phyloP scores from a whole-genome alignment of 2,888 invertebrate genomes.

The Dasypolia templi region DNA sequence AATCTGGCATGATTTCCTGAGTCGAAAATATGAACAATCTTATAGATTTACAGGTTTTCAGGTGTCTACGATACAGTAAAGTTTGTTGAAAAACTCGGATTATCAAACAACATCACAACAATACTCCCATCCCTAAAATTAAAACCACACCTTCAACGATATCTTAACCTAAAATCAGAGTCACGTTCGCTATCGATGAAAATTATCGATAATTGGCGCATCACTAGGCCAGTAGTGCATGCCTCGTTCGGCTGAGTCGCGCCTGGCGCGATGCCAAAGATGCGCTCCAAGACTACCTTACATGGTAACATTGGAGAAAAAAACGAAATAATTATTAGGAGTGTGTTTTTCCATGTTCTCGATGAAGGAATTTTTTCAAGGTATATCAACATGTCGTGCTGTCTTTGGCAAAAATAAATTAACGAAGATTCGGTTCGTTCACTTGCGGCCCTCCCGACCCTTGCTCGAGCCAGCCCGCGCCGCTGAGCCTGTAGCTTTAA shows the following conservation, averaged over 20 bases:
- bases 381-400: background rate
- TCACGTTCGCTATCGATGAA: slow-evolving; percentile 63
- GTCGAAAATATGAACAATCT: background rate
- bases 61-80: background rate
- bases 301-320: slow-evolving; percentile 53
- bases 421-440: background rate
- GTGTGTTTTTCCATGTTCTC: slow-evolving; percentile 30
- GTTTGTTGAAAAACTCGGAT: background rate
- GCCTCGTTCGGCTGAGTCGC: slow-evolving; percentile 70
- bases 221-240: slow-evolving; percentile 69
- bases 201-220: slow-evolving; percentile 63
- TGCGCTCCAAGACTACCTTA: slow-evolving; percentile 59
- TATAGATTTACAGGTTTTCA: background rate
- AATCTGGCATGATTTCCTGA: background rate
- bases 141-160: slow-evolving; percentile 43
- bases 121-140: slow-evolving; percentile 40
- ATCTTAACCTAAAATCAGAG: slow-evolving; percentile 57
- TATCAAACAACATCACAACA: background rate
- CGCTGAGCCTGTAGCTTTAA: too few species aligned
- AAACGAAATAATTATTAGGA: slow-evolving; percentile 56
- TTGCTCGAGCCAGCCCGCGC: too few species aligned
- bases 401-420: too few species aligned
- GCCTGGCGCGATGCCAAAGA: slow-evolving; percentile 68
- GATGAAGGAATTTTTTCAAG: background rate
- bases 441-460: too few species aligned